Evolutionary conservation across 1,140 invertebrate genomes (phyloP).

Genomic region (Atta colombica): DNA sequence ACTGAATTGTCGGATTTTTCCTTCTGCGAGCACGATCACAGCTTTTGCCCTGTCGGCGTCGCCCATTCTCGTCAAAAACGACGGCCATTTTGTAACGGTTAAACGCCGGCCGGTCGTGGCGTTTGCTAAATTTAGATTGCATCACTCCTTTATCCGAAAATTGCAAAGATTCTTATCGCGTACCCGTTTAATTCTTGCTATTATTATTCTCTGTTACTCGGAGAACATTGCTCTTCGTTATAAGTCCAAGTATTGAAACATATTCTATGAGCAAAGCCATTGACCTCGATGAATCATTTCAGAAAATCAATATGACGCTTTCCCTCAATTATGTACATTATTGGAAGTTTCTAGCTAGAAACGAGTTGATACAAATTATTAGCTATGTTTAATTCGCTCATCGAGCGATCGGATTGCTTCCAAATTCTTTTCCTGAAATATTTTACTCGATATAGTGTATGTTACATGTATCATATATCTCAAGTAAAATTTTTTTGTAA

Average conservation of each 20-base stretch:
- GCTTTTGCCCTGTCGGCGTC: background rate
- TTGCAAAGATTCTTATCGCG: background rate
- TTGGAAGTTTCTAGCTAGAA: too few relatives aligned
- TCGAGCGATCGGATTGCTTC: too few relatives aligned
- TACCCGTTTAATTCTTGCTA: background rate
- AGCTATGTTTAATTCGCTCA: too few relatives aligned
- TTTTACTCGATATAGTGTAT: too few relatives aligned
- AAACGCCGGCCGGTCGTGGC: slow-evolving; percentile 66
- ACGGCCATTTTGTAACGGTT: slow-evolving; percentile 72
- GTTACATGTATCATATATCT: too few relatives aligned
- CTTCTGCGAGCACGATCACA: too few relatives aligned
- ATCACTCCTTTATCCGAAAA: background rate
- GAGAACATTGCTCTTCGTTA: background rate
- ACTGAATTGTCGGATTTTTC: background rate
- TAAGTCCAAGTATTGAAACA: background rate
- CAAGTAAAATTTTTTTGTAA: too few relatives aligned
- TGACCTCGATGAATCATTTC: slow-evolving; percentile 13
- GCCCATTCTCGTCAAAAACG: background rate
- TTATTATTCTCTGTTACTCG: background rate
- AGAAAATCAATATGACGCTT: slow-evolving; percentile 23
- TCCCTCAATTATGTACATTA: too few relatives aligned
- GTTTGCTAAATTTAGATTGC: slow-evolving; percentile 1
- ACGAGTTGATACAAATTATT: too few relatives aligned
- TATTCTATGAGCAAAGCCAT: background rate
- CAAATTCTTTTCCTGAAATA: too few relatives aligned